These are phyloP conservation scores for Antennarius striatus DNA, from an alignment of 2,113 vertebrate genomes.

Conservation along the genomic window DNA sequence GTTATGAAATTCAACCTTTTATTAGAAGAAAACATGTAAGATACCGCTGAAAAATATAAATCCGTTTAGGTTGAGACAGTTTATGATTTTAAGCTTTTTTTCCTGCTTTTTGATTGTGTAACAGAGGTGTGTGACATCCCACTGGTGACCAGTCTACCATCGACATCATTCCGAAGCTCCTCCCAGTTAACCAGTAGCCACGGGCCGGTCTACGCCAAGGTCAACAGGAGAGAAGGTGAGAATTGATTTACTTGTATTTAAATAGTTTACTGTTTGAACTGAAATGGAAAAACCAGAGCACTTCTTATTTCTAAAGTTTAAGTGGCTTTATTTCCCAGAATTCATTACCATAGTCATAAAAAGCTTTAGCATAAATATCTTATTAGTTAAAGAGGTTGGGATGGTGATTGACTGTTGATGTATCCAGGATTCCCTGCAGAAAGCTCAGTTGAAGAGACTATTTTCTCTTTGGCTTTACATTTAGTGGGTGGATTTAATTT, in stretches of 20 bases:
- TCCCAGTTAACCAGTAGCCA: slow-evolving; percentile 85
- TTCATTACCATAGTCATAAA: slow-evolving; percentile 20
- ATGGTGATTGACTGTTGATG: slow-evolving; percentile 1
- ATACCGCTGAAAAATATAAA: not conserved
- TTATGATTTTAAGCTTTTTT: not conserved
- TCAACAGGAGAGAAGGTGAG: slow-evolving; percentile 95
- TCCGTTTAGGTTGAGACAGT: not conserved
- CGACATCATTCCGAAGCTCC: slow-evolving; percentile 89
- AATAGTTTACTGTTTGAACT: no score
- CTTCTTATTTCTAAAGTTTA: no score
- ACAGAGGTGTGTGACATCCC: slow-evolving; percentile 90
- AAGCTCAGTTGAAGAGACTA: not conserved
- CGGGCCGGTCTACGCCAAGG: slow-evolving; percentile 87
- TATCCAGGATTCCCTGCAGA: not conserved
- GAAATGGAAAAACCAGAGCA: no score
- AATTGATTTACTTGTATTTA: not conserved
- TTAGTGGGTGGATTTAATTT: not conserved
- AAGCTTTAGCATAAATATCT: not conserved
- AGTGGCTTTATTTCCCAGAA: slow-evolving; percentile 6
- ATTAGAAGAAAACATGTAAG: not conserved
- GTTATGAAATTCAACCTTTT: slow-evolving; percentile 8
- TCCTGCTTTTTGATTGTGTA: slow-evolving; percentile 53
- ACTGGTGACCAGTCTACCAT: slow-evolving; percentile 84
- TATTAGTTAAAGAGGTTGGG: not conserved
- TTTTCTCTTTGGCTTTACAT: not conserved